Evolutionary conservation across 2,888 invertebrate genomes (phyloP).

Genomic region (Lithophane semibrunnea): DNA sequence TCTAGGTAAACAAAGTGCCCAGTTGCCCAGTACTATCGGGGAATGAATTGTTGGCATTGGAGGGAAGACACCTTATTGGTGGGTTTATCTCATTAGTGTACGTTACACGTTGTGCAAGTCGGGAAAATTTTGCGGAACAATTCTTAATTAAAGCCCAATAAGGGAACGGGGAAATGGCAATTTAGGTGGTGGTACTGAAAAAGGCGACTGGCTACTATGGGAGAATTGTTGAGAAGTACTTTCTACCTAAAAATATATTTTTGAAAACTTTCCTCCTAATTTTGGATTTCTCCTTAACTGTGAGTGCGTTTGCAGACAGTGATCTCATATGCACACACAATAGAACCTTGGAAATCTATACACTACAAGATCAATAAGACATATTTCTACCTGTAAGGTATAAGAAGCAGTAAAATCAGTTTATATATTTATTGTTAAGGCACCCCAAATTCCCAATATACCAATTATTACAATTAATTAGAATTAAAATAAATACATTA

Average conservation of each 20-base stretch:
- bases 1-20: conserved; percentile 52
- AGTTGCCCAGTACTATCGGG: conserved; percentile 9
- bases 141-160: conserved; percentile 24
- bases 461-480: no score
- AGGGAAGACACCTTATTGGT: conserved; percentile 17
- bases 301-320: background rate
- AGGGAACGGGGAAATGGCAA: conserved; percentile 9
- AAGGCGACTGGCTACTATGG: background rate
- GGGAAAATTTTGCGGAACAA: background rate
- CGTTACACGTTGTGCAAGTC: background rate
- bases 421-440: no score
- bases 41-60: conserved; percentile 35
- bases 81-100: conserved; percentile 39
- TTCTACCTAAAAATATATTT: background rate
- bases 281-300: background rate
- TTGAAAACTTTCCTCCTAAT: background rate
- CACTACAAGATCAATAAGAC: no score
- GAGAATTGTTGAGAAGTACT: background rate
- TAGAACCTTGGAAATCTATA: no score
- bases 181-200: no score
- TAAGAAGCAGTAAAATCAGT: no score
- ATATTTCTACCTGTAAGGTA: no score
- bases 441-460: no score
- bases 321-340: background rate
- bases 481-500: no score